phyloP scores from a whole-genome alignment of 2,888 invertebrate genomes.

The Coleophora deauratella region DNA sequence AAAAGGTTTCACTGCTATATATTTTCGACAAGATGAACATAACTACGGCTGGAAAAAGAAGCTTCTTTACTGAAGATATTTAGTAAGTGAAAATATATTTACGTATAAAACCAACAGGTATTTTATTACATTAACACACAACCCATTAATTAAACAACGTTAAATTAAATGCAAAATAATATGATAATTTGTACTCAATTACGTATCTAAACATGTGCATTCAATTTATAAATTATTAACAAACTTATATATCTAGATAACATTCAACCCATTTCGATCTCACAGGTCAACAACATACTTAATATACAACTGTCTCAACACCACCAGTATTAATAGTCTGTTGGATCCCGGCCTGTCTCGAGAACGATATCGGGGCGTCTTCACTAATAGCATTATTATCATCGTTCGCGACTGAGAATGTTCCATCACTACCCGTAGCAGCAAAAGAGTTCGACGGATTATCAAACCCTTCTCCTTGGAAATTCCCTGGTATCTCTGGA shows the following conservation, averaged over 20 bases:
- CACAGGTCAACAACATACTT: conserved; percentile 8
- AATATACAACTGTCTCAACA: conserved; percentile 49
- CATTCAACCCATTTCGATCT: too few species aligned
- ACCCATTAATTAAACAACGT: conserved; percentile 2
- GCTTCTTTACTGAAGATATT: too few species aligned
- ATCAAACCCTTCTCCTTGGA: conserved; percentile 33
- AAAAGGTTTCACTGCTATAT: too few species aligned
- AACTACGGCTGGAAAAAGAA: too few species aligned
- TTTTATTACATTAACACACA: too few species aligned
- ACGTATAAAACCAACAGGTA: too few species aligned
- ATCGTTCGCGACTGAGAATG: conserved; percentile 24
- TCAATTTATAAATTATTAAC: too few species aligned
- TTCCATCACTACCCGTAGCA: conserved; percentile 28
- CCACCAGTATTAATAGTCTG: conserved; percentile 50
- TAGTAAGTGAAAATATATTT: too few species aligned
- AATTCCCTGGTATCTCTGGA: conserved; percentile 30
- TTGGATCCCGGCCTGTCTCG: conserved; percentile 55
- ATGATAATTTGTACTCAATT: conserved; percentile 12
- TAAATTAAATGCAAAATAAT: conserved; percentile 9
- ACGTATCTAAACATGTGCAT: background rate
- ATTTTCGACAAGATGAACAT: too few species aligned
- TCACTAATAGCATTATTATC: conserved; percentile 24
- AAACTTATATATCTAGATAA: too few species aligned
- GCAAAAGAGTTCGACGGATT: conserved; percentile 33
- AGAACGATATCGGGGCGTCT: conserved; percentile 44